Percentiles rank a stretch among this genome's conserved stretches.
phyloP scores from a whole-genome alignment of 2,888 invertebrate species.

The Callosobruchus maculatus region DNA sequence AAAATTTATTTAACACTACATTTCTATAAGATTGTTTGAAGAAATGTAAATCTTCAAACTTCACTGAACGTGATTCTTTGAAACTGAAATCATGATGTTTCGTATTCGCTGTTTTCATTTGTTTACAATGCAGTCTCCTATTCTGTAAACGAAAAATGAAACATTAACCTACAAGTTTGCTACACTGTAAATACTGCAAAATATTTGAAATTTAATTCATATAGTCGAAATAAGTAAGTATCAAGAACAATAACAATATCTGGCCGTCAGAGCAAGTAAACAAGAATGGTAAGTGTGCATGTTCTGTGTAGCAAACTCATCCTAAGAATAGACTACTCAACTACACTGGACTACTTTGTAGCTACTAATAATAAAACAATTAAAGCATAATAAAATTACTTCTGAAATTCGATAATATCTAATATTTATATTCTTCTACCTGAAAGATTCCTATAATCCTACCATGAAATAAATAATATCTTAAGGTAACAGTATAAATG shows the following conservation, averaged over 20 bases:
- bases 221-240: background rate
- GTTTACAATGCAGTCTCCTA: slow-evolving; percentile 29
- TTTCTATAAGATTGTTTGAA: too few species aligned
- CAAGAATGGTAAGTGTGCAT: background rate
- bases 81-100: slow-evolving; percentile 24
- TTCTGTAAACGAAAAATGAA: slow-evolving; percentile 6
- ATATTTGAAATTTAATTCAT: background rate
- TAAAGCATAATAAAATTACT: slow-evolving; percentile 28
- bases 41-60: background rate
- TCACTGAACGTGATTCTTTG: background rate
- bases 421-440: background rate
- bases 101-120: slow-evolving; percentile 21
- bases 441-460: slow-evolving; percentile 14
- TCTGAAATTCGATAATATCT: slow-evolving; percentile 1
- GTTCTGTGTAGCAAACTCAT: background rate
- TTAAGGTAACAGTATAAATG: slow-evolving; percentile 43
- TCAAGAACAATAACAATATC: background rate
- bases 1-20: too few species aligned
- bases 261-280: background rate
- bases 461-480: slow-evolving; percentile 37
- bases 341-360: slow-evolving; percentile 30
- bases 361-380: slow-evolving; percentile 33
- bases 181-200: background rate
- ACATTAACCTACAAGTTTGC: background rate
- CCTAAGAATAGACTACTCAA: background rate